These are phyloP conservation scores for Campaea margaritaria DNA, from an alignment of 2,888 invertebrate genomes.

Conservation along the genomic window DNA sequence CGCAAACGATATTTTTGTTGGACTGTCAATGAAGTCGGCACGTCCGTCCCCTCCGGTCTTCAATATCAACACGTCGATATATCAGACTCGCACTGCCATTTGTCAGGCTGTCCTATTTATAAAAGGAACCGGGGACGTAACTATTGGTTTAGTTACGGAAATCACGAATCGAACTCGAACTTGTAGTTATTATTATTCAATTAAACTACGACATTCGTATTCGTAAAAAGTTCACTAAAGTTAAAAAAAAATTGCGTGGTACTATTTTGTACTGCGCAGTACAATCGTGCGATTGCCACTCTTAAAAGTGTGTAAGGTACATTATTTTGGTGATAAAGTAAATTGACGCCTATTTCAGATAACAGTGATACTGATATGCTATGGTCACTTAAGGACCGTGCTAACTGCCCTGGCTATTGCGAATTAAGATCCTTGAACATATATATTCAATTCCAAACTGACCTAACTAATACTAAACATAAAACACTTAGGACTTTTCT, in stretches of 20 bases:
- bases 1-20: slow-evolving; percentile 25
- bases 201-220: too few species aligned
- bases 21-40: slow-evolving; percentile 21
- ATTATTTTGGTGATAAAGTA: too few species aligned
- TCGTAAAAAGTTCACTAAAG: too few species aligned
- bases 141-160: not conserved
- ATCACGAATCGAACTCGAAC: not conserved
- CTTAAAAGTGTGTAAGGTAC: too few species aligned
- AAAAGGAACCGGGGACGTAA: slow-evolving; percentile 44
- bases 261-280: too few species aligned
- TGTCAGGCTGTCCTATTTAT: slow-evolving; percentile 64
- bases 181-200: not conserved
- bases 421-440: slow-evolving; percentile 23
- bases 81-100: slow-evolving; percentile 66
- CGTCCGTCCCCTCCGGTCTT: slow-evolving; percentile 55
- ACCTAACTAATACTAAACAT: not conserved
- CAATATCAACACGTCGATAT: slow-evolving; percentile 67
- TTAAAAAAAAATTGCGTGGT: too few species aligned
- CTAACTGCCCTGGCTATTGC: slow-evolving; percentile 35
- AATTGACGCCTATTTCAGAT: slow-evolving; percentile 13
- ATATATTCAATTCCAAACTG: slow-evolving; percentile 1
- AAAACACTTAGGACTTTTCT: slow-evolving; percentile 10
- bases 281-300: too few species aligned
- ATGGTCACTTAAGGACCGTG: slow-evolving; percentile 33
- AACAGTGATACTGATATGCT: slow-evolving; percentile 40